A percentile compares a stretch with the other conserved stretches of the same genome.
Conservation (phyloP, 2,888 invertebrate species). For the Sesamia inferens region DNA sequence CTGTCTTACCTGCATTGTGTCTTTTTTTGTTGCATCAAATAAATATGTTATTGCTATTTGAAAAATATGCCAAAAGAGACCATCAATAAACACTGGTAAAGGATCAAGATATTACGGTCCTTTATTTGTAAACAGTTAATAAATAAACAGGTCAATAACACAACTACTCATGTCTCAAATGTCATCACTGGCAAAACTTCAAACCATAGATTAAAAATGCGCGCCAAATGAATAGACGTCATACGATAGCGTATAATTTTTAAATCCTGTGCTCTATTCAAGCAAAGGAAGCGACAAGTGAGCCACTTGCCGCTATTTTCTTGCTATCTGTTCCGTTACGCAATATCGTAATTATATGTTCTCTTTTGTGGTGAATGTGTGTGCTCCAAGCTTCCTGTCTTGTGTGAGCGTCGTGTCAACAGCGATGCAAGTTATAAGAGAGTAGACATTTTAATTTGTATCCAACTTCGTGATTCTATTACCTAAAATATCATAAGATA, state of each 20-base stretch:
- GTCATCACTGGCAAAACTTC: slow-evolving; percentile 25
- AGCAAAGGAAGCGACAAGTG: slow-evolving; percentile 82
- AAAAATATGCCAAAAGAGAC: neutral
- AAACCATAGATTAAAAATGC: slow-evolving; percentile 47
- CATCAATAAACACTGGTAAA: neutral
- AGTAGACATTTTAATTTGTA: neutral
- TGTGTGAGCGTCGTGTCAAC: slow-evolving; percentile 66
- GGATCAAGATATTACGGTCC: neutral
- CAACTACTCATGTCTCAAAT: slow-evolving; percentile 40
- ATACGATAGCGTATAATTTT: slow-evolving; percentile 64
- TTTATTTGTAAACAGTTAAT: neutral
- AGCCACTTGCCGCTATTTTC: slow-evolving; percentile 75
- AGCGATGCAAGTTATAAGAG: slow-evolving; percentile 65
- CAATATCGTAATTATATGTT: slow-evolving; percentile 87
- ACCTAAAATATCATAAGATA: too few species aligned
- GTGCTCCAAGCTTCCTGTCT: slow-evolving; percentile 83
- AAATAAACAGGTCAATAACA: slow-evolving; percentile 27
- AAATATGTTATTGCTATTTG: neutral
- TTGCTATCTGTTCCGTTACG: slow-evolving; percentile 75
- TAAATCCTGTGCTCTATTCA: slow-evolving; percentile 66
- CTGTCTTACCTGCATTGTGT: too few species aligned
- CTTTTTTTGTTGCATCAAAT: too few species aligned
- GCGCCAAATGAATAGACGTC: slow-evolving; percentile 31
- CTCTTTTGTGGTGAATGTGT: slow-evolving; percentile 82
- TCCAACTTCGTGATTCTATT: neutral